Evolutionary conservation across 2,888 invertebrate species (phyloP), one percentile per base, ranked within the genome.

Genomic region (Horisme vitalbata): DNA sequence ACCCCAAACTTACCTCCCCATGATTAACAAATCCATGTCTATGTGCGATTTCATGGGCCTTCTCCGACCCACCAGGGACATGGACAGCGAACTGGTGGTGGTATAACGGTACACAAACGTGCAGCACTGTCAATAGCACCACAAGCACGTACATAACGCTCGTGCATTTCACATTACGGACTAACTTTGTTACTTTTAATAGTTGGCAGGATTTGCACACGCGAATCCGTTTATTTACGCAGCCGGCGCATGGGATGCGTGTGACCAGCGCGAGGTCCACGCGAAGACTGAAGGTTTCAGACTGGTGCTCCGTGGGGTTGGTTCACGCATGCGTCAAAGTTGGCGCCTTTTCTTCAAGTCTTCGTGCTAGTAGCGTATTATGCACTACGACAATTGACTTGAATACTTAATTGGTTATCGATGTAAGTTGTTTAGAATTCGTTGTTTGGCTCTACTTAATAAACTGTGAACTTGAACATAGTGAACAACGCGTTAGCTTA

Each of bases 61-160:
- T 65, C 49, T 66, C 63, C 26, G 65, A 55, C 44, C 87, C 89
- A 57, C 79, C 80, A 10, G 87, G 83, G 39, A 98, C 93, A 77
- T 95, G 94, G 33, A 97, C 95, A 34, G 97, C 98, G 75, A 96
- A 89, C 77, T 89, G 88, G 49, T 87, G 85, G 61, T 88, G 87
- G 66, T 85, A 89, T 58, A 84, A 66, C 41, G 89, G 86, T 57
- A 81, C 81, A 78, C 88, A 83, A 56, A 74, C 68, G 77, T 84
- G 81, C 70, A 87, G 65, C 75, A 86, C 82, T 76, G 84, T 70
- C 63, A 88, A 64, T 57, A 88, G 66, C 71, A 86, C 74, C 74
- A 85, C 75, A 63, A 79, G 74, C 68, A 79, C 75, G 70, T 75
- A 71, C 88, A 89, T 88, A 59, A 79, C 85, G 78, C 79, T 71